These are phyloP conservation scores for Aphyosemion australe DNA, from an alignment of 2,113 vertebrate genomes.

Conservation along the genomic window DNA sequence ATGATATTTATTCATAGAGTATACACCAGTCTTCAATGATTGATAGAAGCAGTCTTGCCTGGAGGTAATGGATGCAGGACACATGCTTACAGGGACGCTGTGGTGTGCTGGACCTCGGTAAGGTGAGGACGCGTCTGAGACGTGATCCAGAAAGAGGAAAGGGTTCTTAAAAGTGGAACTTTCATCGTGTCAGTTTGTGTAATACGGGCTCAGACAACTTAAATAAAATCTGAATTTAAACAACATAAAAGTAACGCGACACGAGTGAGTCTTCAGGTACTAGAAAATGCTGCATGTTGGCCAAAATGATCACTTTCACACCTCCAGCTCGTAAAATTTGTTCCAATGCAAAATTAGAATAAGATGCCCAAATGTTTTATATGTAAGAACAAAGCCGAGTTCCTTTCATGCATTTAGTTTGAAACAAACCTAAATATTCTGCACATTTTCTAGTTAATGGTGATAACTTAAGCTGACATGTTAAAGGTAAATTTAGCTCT, in stretches of 20 bases:
- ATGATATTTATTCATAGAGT: conserved; percentile 67
- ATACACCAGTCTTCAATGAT: conserved; percentile 52
- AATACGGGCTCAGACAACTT: not conserved
- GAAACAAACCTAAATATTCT: conserved; percentile 6
- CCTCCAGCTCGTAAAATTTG: not conserved
- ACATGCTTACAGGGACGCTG: conserved; percentile 67
- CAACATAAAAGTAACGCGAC: not conserved
- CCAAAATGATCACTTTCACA: not conserved
- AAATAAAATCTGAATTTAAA: not conserved
- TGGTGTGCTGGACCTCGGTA: conserved; percentile 46
- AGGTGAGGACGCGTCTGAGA: conserved; percentile 28
- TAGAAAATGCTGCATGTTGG: conserved; percentile 43
- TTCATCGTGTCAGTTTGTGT: conserved; percentile 6
- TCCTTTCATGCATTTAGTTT: conserved; percentile 27
- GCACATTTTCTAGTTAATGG: not conserved
- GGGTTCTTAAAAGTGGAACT: conserved; percentile 10
- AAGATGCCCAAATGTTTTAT: conserved; percentile 15
- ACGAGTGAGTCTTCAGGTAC: conserved; percentile 25
- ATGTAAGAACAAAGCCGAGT: not conserved
- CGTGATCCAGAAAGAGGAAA: conserved; percentile 5
- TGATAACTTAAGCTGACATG: conserved; percentile 19
- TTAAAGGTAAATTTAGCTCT: conserved; percentile 15
- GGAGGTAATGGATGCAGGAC: conserved; percentile 68
- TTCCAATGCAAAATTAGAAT: too few species aligned
- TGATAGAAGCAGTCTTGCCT: conserved; percentile 52